These are phyloP conservation scores for Anniella stebbinsi DNA, from an alignment of 2,797 vertebrate species.

Conservation along the genomic window DNA sequence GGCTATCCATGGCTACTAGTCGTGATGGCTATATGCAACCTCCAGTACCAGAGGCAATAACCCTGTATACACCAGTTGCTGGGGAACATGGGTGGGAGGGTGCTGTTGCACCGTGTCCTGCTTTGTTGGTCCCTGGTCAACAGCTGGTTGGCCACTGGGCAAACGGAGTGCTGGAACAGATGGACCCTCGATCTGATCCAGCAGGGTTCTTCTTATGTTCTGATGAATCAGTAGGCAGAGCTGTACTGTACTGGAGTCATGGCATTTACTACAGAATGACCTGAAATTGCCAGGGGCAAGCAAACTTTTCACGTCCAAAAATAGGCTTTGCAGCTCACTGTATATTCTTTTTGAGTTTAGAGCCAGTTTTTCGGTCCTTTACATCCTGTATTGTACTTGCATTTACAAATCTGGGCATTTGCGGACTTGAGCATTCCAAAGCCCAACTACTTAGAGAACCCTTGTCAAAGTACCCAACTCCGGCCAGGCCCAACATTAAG, in stretches of 20 bases:
- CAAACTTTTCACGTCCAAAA: not conserved
- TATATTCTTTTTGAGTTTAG: not conserved
- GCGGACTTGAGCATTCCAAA: too few relatives aligned
- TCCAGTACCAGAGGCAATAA: too few relatives aligned
- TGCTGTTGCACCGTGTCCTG: too few relatives aligned
- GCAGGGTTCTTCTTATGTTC: too few relatives aligned
- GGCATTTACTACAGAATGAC: not conserved
- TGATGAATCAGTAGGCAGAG: not conserved
- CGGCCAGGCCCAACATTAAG: not conserved
- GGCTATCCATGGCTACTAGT: too few relatives aligned
- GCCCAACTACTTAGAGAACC: not conserved
- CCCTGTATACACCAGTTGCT: too few relatives aligned
- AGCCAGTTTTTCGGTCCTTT: not conserved
- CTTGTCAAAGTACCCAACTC: not conserved
- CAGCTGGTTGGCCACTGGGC: too few relatives aligned
- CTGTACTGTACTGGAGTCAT: not conserved
- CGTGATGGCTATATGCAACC: too few relatives aligned
- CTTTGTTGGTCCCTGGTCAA: too few relatives aligned
- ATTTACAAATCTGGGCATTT: not conserved
- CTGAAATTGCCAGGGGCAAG: not conserved
- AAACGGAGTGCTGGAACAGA: too few relatives aligned
- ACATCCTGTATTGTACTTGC: not conserved
- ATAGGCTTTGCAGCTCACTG: not conserved
- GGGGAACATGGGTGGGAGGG: too few relatives aligned
- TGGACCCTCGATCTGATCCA: too few relatives aligned